A percentile compares a stretch with the other conserved stretches of the same genome.
Conservation (phyloP, 2,888 invertebrate genomes). For the Rhamphomyia laevipes region DNA sequence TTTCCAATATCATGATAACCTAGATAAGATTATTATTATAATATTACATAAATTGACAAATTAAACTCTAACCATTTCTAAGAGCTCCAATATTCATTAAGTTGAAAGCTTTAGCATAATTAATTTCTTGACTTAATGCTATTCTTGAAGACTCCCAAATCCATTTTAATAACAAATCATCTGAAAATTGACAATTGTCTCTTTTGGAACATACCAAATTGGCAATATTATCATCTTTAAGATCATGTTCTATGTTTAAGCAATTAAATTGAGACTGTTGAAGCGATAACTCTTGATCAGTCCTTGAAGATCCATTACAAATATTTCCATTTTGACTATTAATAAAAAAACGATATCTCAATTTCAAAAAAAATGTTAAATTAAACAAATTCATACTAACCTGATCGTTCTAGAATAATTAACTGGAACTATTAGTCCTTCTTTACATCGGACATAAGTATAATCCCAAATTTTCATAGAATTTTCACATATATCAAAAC, state of each 20-base stretch:
- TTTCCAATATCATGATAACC: slow-evolving; percentile 52
- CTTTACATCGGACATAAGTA: slow-evolving; percentile 13
- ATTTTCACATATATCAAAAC: slow-evolving; percentile 27
- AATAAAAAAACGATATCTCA: too few relatives aligned
- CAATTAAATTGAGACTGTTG: slow-evolving; percentile 32
- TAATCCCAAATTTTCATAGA: slow-evolving; percentile 20
- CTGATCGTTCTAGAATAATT: too few relatives aligned
- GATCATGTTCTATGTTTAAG: slow-evolving; percentile 49
- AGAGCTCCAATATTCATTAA: slow-evolving; percentile 52
- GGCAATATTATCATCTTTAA: slow-evolving; percentile 46
- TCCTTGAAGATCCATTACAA: too few relatives aligned
- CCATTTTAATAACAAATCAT: slow-evolving; percentile 42
- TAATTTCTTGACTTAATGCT: slow-evolving; percentile 46
- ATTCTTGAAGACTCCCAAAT: slow-evolving; percentile 58
- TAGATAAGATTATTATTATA: slow-evolving; percentile 22
- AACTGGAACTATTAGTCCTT: slow-evolving; percentile 9
- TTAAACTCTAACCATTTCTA: slow-evolving; percentile 45
- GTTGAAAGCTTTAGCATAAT: slow-evolving; percentile 43
- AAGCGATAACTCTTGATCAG: too few relatives aligned
- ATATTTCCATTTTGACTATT: too few relatives aligned
- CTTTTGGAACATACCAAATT: slow-evolving; percentile 21
- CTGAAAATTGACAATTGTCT: slow-evolving; percentile 17
- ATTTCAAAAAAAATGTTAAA: too few relatives aligned
- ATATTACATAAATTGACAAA: neutral
- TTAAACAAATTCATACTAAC: too few relatives aligned